Evolutionary conservation across 2,113 vertebrate species (phyloP), one percentile per base, ranked within the genome.

Genomic region (Nycticryphes semicollaris): DNA sequence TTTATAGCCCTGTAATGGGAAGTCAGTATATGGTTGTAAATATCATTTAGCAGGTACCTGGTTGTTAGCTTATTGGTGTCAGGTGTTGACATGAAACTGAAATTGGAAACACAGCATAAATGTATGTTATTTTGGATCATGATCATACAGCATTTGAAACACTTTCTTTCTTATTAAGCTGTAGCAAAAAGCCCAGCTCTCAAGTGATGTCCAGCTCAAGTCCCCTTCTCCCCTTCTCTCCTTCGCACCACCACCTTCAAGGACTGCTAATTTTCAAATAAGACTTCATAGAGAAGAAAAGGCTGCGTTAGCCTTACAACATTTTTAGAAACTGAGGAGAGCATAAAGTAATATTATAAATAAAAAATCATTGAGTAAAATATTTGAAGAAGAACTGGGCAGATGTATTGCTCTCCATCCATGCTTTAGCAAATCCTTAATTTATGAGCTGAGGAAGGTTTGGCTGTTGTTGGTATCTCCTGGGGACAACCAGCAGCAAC

Each of bases 321-420:
- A 13, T 19, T 80, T 72, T 68, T 59, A 63, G 57, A 57, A 91
- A 80, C 31, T 41, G 41, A 73, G 43, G 9, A 60, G 43, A 63
- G 19, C 11, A 7, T 39, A 30, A 72, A 57, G 18, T 33, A 56
- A n/a, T 43, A 37, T 6, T 81, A 35, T 7, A 37, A 78, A 54
- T 10, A 33, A 28, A 37, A 82, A 56, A 39, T 41, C 1, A 3
- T 39, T 18, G n/a, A 39, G 10, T 0, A 0, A 86, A 27, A 27
- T 35, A 15, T 66, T 89, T 85, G 24, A 21, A 50, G 67, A 35
- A 87, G 30, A 50, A 76, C 27, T 14, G 33, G 22, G 12, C n/a
- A 16, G 13, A 15, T 41, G 10, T 24, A 45, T 59, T 45, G 31
- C 8, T 41, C 14, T 84, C 14, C 16, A 30, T 0, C 4, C 9